Conservation (phyloP, 2,797 vertebrate species). For the Aselliscus stoliczkanus region DNA sequence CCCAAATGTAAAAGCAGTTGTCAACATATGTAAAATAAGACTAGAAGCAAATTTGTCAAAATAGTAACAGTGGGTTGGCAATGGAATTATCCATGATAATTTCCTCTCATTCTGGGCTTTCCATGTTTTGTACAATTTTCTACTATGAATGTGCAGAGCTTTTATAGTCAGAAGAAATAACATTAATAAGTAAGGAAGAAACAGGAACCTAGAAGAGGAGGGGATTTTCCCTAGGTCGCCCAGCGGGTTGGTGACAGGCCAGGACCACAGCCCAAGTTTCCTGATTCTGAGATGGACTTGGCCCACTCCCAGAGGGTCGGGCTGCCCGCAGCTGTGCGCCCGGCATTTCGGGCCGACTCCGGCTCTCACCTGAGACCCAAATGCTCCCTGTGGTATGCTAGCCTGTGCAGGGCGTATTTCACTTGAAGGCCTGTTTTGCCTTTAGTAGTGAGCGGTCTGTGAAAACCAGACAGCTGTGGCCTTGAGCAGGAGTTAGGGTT, state of each 20-base stretch:
- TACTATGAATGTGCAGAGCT: neutral
- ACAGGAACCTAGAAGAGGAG: neutral
- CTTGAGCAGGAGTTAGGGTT: neutral
- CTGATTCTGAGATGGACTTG: fast-evolving
- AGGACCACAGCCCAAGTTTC: neutral
- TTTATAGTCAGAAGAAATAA: neutral
- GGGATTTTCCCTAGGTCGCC: neutral
- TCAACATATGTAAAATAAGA: neutral
- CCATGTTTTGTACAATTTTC: neutral
- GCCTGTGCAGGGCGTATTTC: neutral
- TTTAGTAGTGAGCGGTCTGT: neutral
- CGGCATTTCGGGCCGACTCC: too few relatives aligned
- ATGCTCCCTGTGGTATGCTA: neutral
- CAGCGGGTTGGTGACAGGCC: neutral
- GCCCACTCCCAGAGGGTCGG: neutral
- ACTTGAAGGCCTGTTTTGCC: neutral
- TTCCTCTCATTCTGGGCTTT: neutral
- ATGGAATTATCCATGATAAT: neutral
- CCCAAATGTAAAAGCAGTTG: neutral
- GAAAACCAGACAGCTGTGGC: neutral
- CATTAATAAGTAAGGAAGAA: neutral
- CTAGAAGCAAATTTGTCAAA: neutral
- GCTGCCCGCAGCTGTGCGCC: neutral
- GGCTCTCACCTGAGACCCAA: fast-evolving
- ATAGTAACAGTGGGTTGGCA: neutral